A percentile compares a stretch with the other conserved stretches of the same genome.
phyloP scores from a whole-genome alignment of 2,888 invertebrate genomes.

The Sthenelais limicola region DNA sequence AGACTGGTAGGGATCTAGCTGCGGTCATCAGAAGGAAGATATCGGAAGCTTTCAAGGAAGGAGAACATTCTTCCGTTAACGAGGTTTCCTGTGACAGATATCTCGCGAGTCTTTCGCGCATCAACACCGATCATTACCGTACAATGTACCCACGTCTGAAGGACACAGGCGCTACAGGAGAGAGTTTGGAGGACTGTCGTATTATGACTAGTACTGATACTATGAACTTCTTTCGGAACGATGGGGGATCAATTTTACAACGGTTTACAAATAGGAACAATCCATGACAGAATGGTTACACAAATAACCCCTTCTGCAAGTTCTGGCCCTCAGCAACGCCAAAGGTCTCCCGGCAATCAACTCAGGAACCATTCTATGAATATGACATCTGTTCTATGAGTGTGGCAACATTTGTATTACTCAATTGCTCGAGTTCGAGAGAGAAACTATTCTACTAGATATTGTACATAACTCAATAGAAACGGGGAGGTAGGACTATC shows the following conservation, averaged over 20 bases:
- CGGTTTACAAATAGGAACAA: background rate
- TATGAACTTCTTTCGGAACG: background rate
- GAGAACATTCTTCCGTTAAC: background rate
- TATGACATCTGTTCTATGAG: no score
- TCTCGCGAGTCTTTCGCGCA: slow-evolving; percentile 12
- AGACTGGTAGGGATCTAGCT: slow-evolving; percentile 3
- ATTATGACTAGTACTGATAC: slow-evolving; percentile 13
- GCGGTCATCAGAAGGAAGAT: slow-evolving; percentile 1
- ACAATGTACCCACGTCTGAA: slow-evolving; percentile 4
- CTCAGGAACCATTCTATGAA: no score
- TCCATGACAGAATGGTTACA: no score
- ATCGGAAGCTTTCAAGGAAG: slow-evolving; percentile 4
- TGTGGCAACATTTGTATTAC: no score
- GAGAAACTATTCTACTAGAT: no score
- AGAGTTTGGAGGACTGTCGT: slow-evolving; percentile 10
- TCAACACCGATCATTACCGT: slow-evolving; percentile 4
- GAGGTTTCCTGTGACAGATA: background rate
- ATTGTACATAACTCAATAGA: no score
- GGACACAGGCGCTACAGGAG: slow-evolving; percentile 6
- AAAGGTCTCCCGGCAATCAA: no score
- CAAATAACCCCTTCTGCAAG: no score
- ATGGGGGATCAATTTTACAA: background rate
- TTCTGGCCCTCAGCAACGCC: no score
- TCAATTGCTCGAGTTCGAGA: no score
- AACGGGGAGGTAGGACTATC: no score